phyloP scores from a whole-genome alignment of 2,888 invertebrate genomes.

The Pristionchus entomophagus region DNA sequence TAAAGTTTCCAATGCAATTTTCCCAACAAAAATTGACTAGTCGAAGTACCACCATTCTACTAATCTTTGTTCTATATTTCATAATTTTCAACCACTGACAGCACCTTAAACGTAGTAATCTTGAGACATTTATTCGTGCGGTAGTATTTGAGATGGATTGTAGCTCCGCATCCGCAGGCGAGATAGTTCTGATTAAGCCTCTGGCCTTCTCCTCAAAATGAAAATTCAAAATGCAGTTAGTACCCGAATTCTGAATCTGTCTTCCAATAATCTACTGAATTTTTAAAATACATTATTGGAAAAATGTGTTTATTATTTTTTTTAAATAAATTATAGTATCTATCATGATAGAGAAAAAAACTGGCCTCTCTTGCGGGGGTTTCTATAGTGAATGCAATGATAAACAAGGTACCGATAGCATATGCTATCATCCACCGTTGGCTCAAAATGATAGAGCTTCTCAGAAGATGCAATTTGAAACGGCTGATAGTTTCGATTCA shows the following conservation, averaged over 20 bases:
- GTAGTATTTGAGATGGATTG: slow-evolving; percentile 69
- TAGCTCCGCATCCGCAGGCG: slow-evolving; percentile 73
- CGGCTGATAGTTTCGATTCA: slow-evolving; percentile 62
- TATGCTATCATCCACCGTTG: slow-evolving; percentile 55
- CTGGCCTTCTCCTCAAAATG: slow-evolving; percentile 67
- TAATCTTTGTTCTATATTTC: not conserved
- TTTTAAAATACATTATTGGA: no score
- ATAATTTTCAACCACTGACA: not conserved
- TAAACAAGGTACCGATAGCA: slow-evolving; percentile 74
- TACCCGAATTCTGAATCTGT: no score
- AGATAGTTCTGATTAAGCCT: slow-evolving; percentile 75
- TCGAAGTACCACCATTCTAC: no score
- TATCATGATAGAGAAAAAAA: no score
- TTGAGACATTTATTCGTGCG: slow-evolving; percentile 31
- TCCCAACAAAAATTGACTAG: no score
- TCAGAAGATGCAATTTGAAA: slow-evolving; percentile 74
- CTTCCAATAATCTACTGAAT: no score
- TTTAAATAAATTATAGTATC: slow-evolving; percentile 49
- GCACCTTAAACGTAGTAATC: slow-evolving; percentile 39
- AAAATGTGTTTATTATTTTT: no score
- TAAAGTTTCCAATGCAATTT: not conserved
- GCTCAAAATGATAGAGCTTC: slow-evolving; percentile 58
- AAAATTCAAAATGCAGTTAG: no score
- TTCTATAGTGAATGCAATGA: slow-evolving; percentile 73
- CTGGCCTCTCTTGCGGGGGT: slow-evolving; percentile 74